Conservation (phyloP, 2,113 vertebrate genomes). For the Holacanthus passer region DNA sequence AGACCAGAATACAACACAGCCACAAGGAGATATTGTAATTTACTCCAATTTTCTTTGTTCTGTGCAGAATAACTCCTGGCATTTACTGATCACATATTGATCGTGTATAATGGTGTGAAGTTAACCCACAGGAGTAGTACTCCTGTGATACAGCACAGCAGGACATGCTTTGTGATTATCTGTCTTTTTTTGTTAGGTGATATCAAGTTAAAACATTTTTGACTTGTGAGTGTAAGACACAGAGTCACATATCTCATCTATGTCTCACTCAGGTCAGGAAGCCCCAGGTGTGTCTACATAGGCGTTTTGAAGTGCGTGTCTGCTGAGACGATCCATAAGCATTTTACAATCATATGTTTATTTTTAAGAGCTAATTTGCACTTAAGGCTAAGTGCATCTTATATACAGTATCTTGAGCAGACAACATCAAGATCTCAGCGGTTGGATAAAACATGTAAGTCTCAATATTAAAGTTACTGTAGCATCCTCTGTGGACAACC, state of each 20-base stretch:
- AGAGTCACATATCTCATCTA: neutral
- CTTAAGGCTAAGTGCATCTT: neutral
- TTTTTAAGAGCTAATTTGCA: neutral
- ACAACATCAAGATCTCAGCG: neutral
- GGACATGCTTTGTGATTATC: neutral
- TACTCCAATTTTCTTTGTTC: slow-evolving; percentile 17
- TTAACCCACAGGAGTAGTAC: neutral
- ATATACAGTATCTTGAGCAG: neutral
- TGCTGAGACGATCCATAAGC: neutral
- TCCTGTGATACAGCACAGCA: neutral
- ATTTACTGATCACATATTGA: slow-evolving; percentile 16
- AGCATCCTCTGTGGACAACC: no score
- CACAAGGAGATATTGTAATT: slow-evolving; percentile 33
- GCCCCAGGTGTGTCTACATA: neutral
- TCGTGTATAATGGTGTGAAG: neutral
- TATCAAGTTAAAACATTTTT: neutral
- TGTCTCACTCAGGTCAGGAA: neutral
- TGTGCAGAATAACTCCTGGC: neutral
- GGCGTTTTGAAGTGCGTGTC: no score
- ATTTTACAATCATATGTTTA: neutral
- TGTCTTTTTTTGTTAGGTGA: neutral
- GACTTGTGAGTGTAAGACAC: no score
- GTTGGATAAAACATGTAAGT: neutral
- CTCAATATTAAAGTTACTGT: neutral
- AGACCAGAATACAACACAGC: slow-evolving; percentile 1